Evolutionary conservation across 2,113 vertebrate species (phyloP), one percentile per base, ranked within the genome.

Genomic region (Dicaeum eximium): DNA sequence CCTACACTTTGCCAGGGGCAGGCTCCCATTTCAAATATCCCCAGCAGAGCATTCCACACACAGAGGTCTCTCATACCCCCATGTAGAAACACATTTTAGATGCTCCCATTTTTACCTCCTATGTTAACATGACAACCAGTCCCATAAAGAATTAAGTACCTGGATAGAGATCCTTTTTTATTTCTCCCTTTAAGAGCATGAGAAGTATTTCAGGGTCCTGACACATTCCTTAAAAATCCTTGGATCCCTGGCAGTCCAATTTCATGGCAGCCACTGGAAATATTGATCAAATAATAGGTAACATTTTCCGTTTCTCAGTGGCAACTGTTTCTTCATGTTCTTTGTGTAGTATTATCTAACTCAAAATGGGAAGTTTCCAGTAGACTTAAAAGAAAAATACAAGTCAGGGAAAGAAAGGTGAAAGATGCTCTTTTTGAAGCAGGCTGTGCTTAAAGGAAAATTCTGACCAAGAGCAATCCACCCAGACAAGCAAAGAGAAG

Each of bases 321-420:
- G 10, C 35, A 84, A 19, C 61, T 50, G 5, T 51, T 86, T 72
- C 56, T 70, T 80, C 67, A 30, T 48, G 61, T 81, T 92, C 73
- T 90, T 84, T 81, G 23, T 78, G 28, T 27, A 22, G 42, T 15
- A 13, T 50, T 80, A 42, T 7, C 65, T 60, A 27, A 42, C 33
- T 61, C 56, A 30, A 89, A 84, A 48, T 35, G 38, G n/a, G 16
- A 61, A 65, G 35, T 87, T 93, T 82, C 53, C 27, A 35, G 40
- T 87, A 8, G 33, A n/a, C 53, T 89, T 48, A 22, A 91, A 92
- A 88, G 51, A n/a, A 86, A 93, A 87, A 71, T 27, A 48, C 17
- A 74, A 64, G 60, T 56, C 58, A 71, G 48, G 44, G n/a, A 16
- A 87, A 93, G 18, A 69, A 60, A 69, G 57, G 44, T 50, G 60